Base-by-base conservation (phyloP, 1,140 invertebrate species). In the Hesperophylax magnus region DNA sequence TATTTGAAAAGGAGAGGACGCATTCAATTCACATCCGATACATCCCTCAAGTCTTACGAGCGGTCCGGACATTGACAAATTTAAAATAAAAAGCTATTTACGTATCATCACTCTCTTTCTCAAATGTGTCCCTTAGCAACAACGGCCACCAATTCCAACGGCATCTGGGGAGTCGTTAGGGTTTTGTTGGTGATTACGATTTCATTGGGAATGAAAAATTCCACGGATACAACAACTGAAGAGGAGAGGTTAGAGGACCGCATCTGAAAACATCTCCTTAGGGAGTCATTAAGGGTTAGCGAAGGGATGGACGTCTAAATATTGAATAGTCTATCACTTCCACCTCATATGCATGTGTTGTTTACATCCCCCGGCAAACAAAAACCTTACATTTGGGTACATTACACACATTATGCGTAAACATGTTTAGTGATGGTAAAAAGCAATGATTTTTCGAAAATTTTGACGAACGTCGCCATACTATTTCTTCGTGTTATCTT, bases 11-110 rank as follows among this genome's bases (percentile, higher is more conserved):
- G 39, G 39, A 47, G 39, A 47, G 11, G 39, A 47, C 39, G 39
- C 11, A 47, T 47, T 47, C 39, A 47, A 47, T 47, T 47, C 39
- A 47, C 39, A 47, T 47, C 11, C 39, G 39, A 47, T 34, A 34
- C 34, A 34, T 34, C 34, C 34, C 34, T 34, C 34, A 34, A 34
- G 11, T 11, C 39, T 47, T 47, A 47, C 39, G 39, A 14, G 11
- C 39, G 9, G 39, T 47, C 63, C 18, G n/a, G 31, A 69, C 65
- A 11, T 47, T 69, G 65, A 39, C n/a, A 69, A 39, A 69, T 69
- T 69, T 27, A 52, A 39, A 69, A 69, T 69, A 34, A 69, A 69
- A 39, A 39, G 31, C 34, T 69, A 15, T 69, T 69, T 52, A 69
- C 52, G 34, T 47, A 18, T 69, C 31, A 67, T 67, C n/a, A 34